Conservation (phyloP, 92 coral and sea anemone species). For the Heliopora coerulea region DNA sequence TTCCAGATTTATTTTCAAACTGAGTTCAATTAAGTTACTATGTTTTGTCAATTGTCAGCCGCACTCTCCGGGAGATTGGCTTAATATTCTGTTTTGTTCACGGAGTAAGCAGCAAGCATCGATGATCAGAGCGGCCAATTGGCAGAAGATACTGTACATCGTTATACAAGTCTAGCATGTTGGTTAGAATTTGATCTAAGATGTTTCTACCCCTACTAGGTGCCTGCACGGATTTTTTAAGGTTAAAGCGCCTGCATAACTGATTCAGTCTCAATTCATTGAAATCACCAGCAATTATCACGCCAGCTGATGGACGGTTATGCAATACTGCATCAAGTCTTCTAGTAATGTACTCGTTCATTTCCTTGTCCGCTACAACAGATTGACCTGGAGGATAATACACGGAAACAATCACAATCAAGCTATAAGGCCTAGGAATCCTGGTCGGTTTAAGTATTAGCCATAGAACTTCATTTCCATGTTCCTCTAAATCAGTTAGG, state of each 20-base stretch:
- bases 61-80: constrained; percentile 34
- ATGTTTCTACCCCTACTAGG: constrained; percentile 32
- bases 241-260: no score
- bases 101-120: constrained; percentile 39
- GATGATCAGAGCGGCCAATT: constrained; percentile 55
- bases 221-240: constrained; percentile 26
- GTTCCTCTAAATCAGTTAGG: constrained; percentile 1
- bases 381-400: constrained; percentile 39
- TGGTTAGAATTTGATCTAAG: constrained; percentile 47
- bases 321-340: constrained; percentile 32
- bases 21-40: constrained; percentile 25
- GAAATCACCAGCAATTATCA: constrained; percentile 36
- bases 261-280: background rate
- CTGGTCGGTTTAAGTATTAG: constrained; percentile 41
- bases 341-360: constrained; percentile 16
- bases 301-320: constrained; percentile 40
- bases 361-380: constrained; percentile 7
- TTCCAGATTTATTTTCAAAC: constrained; percentile 30
- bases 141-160: constrained; percentile 41
- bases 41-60: constrained; percentile 34
- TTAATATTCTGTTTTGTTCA: constrained; percentile 30
- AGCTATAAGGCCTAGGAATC: constrained; percentile 36
- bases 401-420: constrained; percentile 25
- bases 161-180: constrained; percentile 42
- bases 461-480: constrained; percentile 44